Evolutionary conservation across 2,113 vertebrate genomes (phyloP).

Genomic region (Chiloscyllium plagiosum): DNA sequence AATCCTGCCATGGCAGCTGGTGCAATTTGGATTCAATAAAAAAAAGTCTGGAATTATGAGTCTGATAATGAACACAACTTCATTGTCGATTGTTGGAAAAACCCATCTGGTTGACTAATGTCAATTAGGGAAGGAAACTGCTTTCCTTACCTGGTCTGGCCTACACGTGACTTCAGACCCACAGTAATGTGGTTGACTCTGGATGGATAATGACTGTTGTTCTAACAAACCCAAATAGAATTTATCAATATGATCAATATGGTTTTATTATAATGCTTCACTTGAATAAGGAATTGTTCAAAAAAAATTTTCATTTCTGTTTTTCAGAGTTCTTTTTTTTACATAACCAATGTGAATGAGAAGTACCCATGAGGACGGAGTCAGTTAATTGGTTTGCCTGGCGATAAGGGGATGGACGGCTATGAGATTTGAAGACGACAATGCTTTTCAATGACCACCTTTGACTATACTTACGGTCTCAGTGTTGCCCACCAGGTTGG

Average conservation of each 20-base stretch:
- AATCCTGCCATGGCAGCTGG: too few species aligned
- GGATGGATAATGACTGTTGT: background rate
- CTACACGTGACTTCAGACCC: too few species aligned
- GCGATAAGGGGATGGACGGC: background rate
- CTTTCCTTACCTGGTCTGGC: too few species aligned
- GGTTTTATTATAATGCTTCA: background rate
- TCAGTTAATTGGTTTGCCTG: slow-evolving; percentile 1
- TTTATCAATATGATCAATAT: background rate
- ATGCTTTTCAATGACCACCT: slow-evolving; percentile 32
- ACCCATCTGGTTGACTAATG: too few species aligned
- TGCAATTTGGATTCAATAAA: too few species aligned
- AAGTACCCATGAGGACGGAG: slow-evolving; percentile 27
- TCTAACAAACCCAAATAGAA: background rate
- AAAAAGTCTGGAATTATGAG: too few species aligned
- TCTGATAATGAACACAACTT: too few species aligned
- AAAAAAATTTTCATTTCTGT: background rate
- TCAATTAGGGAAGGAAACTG: too few species aligned
- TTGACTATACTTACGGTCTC: background rate
- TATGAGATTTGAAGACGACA: background rate
- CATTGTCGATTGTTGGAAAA: too few species aligned
- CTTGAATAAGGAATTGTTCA: background rate
- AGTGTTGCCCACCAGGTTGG: background rate
- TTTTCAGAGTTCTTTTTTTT: slow-evolving; percentile 1
- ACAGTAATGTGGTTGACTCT: background rate
- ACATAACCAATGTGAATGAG: background rate